phyloP scores from a whole-genome alignment of 2,888 invertebrate genomes.

The Dasypolia templi region DNA sequence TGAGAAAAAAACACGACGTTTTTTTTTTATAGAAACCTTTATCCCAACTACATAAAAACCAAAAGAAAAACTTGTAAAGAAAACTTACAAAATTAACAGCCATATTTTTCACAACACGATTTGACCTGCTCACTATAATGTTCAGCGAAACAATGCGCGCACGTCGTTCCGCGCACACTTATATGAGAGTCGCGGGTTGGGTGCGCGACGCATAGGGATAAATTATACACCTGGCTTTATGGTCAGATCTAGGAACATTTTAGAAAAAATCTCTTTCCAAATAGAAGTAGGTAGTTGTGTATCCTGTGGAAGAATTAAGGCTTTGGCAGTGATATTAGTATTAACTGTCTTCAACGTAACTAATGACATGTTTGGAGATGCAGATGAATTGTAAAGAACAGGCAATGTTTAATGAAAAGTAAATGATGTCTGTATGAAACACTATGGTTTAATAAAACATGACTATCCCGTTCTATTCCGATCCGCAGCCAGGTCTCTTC shows the following conservation, averaged over 20 bases:
- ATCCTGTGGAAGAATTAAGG: not conserved
- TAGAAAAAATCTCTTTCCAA: slow-evolving; percentile 20
- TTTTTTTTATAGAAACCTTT: not conserved
- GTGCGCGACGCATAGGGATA: slow-evolving; percentile 55
- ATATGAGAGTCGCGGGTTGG: slow-evolving; percentile 64
- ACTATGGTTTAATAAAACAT: too few species aligned
- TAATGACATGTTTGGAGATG: not conserved
- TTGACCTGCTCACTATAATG: slow-evolving; percentile 67
- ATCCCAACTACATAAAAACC: not conserved
- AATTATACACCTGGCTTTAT: slow-evolving; percentile 39
- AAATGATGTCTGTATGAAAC: not conserved
- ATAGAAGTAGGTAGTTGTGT: not conserved
- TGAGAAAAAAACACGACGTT: not conserved
- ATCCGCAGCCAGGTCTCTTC: not conserved
- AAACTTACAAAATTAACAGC: slow-evolving; percentile 75
- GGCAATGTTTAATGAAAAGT: not conserved
- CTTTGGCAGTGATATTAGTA: not conserved
- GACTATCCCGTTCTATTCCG: not conserved
- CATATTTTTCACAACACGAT: slow-evolving; percentile 68
- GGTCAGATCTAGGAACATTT: slow-evolving; percentile 24
- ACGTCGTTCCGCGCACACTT: slow-evolving; percentile 67
- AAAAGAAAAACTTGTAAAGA: not conserved
- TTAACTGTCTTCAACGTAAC: not conserved
- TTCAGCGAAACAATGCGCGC: slow-evolving; percentile 72
- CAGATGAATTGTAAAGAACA: not conserved